Evolutionary conservation across 2,888 invertebrate genomes (phyloP).

Genomic region (Bombyx huttoni): DNA sequence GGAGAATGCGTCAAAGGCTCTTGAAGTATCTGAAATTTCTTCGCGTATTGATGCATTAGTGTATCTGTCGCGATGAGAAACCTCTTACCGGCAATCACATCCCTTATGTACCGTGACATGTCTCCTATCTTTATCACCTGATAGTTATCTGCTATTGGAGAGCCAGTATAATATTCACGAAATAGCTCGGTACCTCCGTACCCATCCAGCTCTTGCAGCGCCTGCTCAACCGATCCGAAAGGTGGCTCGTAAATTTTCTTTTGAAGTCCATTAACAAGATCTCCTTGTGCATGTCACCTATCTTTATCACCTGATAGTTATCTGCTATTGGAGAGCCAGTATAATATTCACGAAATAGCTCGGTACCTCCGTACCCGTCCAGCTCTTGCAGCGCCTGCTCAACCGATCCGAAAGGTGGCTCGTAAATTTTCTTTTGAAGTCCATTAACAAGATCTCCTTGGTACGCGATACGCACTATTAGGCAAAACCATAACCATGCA

Average conservation of each 20-base stretch:
- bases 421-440: conserved; percentile 26
- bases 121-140: conserved; percentile 13
- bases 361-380: conserved; percentile 28
- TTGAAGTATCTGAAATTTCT: conserved; percentile 24
- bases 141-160: conserved; percentile 17
- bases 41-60: conserved; percentile 9
- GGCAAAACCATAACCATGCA: conserved; percentile 44
- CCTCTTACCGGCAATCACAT: conserved; percentile 25
- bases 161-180: conserved; percentile 19
- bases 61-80: conserved; percentile 25
- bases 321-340: conserved; percentile 18
- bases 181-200: conserved; percentile 26
- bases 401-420: conserved; percentile 23
- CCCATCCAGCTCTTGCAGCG: conserved; percentile 21
- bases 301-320: conserved; percentile 13
- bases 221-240: conserved; percentile 22
- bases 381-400: conserved; percentile 25
- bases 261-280: conserved; percentile 31
- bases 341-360: conserved; percentile 17
- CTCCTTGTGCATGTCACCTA: conserved; percentile 16
- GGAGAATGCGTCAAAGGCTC: conserved; percentile 18
- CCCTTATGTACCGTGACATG: conserved; percentile 12
- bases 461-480: conserved; percentile 38
- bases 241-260: conserved; percentile 26
- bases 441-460: conserved; percentile 34